phyloP scores from a whole-genome alignment of 2,888 invertebrate species.

The Caenorhabditis imperialis region DNA sequence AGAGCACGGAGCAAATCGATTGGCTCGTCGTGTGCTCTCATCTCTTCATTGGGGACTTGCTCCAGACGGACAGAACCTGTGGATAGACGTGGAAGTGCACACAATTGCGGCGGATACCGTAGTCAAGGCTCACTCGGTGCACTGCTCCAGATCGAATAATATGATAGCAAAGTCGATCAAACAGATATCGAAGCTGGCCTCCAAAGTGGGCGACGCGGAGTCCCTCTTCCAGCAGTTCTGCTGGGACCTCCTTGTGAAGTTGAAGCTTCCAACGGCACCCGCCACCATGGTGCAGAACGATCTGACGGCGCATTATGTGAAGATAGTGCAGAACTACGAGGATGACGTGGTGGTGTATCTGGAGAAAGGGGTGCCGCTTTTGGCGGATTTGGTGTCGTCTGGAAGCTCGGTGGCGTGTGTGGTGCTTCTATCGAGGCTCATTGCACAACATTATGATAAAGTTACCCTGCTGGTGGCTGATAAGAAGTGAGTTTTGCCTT shows the following conservation, averaged over 20 bases:
- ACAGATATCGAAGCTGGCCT: conserved; percentile 71
- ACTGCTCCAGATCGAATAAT: conserved; percentile 72
- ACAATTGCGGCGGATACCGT: conserved; percentile 70
- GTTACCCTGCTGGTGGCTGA: conserved; percentile 49
- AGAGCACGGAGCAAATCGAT: conserved; percentile 69
- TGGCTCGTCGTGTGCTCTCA: conserved; percentile 68
- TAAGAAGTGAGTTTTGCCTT: conserved; percentile 41
- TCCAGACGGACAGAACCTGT: conserved; percentile 60
- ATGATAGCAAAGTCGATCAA: conserved; percentile 74
- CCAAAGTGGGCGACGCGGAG: conserved; percentile 73
- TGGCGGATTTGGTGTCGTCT: conserved; percentile 58
- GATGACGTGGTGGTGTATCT: conserved; percentile 52
- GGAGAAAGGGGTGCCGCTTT: conserved; percentile 54
- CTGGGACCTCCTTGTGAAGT: conserved; percentile 75
- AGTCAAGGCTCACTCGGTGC: conserved; percentile 75
- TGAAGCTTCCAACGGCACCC: conserved; percentile 70
- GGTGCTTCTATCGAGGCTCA: conserved; percentile 51
- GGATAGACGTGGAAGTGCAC: conserved; percentile 71
- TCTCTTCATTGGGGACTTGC: conserved; percentile 69
- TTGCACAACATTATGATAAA: conserved; percentile 48
- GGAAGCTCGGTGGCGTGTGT: conserved; percentile 63
- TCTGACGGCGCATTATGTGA: conserved; percentile 73
- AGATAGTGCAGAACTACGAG: conserved; percentile 67
- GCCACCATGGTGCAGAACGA: conserved; percentile 57
- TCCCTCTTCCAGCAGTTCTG: conserved; percentile 76